These are phyloP conservation scores for Mesaphorura yosii DNA, from an alignment of 1,140 invertebrate species.

Conservation along the genomic window DNA sequence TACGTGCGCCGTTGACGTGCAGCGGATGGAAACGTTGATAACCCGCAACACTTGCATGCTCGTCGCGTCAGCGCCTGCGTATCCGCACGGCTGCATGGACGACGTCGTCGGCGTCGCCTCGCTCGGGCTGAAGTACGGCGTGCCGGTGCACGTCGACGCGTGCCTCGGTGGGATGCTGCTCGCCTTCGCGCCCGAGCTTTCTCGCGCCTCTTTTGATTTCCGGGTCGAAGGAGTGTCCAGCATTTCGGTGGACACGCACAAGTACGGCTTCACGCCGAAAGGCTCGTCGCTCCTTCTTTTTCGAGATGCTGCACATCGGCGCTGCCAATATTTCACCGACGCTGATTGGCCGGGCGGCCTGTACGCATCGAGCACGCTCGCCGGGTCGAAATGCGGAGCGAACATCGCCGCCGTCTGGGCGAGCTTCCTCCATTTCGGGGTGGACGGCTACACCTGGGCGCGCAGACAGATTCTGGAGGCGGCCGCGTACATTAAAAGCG, in stretches of 20 bases:
- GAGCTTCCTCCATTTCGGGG: conserved; percentile 78
- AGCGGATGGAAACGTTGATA: conserved; percentile 69
- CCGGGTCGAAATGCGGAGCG: conserved; percentile 66
- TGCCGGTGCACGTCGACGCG: conserved; percentile 95
- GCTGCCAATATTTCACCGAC: conserved; percentile 82
- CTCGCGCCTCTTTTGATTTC: conserved; percentile 74
- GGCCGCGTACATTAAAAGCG: conserved; percentile 53
- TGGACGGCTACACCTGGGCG: conserved; percentile 69
- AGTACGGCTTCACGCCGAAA: conserved; percentile 97
- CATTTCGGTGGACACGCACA: conserved; percentile 96
- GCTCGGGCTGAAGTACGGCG: conserved; percentile 67
- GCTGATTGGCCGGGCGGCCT: conserved; percentile 81
- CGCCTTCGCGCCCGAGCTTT: conserved; percentile 71
- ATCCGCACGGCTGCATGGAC: conserved; percentile 93
- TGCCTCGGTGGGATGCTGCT: conserved; percentile 93
- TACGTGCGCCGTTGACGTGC: conserved; percentile 63
- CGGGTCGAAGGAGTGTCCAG: conserved; percentile 80
- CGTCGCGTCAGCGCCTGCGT: conserved; percentile 88
- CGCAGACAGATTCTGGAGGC: conserved; percentile 74
- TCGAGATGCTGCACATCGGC: conserved; percentile 59
- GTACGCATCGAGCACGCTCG: conserved; percentile 57
- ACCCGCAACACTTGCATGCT: conserved; percentile 81
- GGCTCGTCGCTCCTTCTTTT: conserved; percentile 93
- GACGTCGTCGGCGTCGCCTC: conserved; percentile 69
- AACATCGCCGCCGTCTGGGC: conserved; percentile 95